Base-by-base conservation (phyloP, 1,140 invertebrate genomes). In the Agrypnia vestita region DNA sequence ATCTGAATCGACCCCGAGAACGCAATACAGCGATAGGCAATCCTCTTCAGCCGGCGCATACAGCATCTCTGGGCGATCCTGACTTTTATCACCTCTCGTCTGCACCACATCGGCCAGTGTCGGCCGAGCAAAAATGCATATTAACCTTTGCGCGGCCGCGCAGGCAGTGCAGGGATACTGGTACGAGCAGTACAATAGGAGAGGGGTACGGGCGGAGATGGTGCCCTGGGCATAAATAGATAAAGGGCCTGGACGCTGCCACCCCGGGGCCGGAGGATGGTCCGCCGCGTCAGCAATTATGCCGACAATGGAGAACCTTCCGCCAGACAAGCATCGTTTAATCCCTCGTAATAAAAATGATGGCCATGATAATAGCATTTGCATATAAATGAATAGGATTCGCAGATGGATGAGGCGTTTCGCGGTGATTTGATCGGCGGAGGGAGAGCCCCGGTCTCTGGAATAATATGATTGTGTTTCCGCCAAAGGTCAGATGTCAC, bases 271-370 rank as follows among this genome's bases (percentile, higher is more conserved):
- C 35, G 25, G 56, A 46, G 69, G 64, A 59, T 19, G 67, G 19
- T 11, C 79, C 15, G 49, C 21, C 12, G 51, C 76, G 80, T 81
- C 80, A 81, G 69, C 80, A 64, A 74, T 78, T 64, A 53, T 51
- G 75, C 79, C 79, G 79, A 80, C 79, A 80, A 76, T 80, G 74
- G 43, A 76, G 44, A 67, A 76, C 13, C 59, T 12, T 51, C 11
- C 56, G 47, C 49, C 21, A 17, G 44, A 55, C 21, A 53, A 67
- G 47, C 49, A 53, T 61, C 62, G 59, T 69, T 69, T 78, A 78
- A 78, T 46, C 67, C 53, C 25, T 78, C 25, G 76, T 55, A 56
- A 71, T 69, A 78, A 69, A 71, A 69, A 69, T 49, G 53, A 59
- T 64, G 49, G 13, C 46, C 56, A 59, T 17, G 53, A 47, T 69